These are phyloP conservation scores for Diachrysia chrysitis DNA, from an alignment of 2,888 invertebrate genomes.

Conservation along the genomic window DNA sequence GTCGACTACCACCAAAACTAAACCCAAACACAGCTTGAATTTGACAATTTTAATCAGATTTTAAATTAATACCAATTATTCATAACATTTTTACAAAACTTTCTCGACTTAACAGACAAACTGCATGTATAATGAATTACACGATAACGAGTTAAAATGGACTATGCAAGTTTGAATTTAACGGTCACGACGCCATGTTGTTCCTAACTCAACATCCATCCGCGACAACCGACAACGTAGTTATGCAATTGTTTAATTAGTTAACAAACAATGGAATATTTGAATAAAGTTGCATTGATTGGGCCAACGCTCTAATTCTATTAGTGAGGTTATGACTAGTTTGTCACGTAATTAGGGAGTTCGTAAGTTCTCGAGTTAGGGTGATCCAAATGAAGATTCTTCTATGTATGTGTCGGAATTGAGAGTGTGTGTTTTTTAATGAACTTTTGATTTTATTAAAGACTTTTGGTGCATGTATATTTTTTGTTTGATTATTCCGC, in stretches of 20 bases:
- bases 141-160: slow-evolving; percentile 60
- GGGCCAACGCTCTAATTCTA: slow-evolving; percentile 49
- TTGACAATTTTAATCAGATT: neutral
- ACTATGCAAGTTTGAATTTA: slow-evolving; percentile 70
- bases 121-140: slow-evolving; percentile 50
- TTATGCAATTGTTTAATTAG: slow-evolving; percentile 72
- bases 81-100: neutral
- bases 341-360: slow-evolving; percentile 45
- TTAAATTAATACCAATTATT: neutral
- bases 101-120: slow-evolving; percentile 23
- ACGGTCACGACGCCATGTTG: slow-evolving; percentile 68
- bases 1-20: neutral
- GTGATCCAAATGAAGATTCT: slow-evolving; percentile 28
- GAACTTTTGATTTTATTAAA: too few species aligned
- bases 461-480: too few species aligned
- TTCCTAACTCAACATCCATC: slow-evolving; percentile 63
- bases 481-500: too few species aligned
- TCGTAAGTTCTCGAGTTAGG: slow-evolving; percentile 44
- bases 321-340: slow-evolving; percentile 32
- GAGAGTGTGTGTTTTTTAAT: slow-evolving; percentile 8
- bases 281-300: slow-evolving; percentile 64
- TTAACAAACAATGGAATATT: slow-evolving; percentile 70
- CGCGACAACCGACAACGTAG: slow-evolving; percentile 51
- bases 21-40: neutral
- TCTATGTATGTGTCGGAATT: slow-evolving; percentile 35